phyloP scores from a whole-genome alignment of 2,113 vertebrate species.

The Malurus alboscapulatus region DNA sequence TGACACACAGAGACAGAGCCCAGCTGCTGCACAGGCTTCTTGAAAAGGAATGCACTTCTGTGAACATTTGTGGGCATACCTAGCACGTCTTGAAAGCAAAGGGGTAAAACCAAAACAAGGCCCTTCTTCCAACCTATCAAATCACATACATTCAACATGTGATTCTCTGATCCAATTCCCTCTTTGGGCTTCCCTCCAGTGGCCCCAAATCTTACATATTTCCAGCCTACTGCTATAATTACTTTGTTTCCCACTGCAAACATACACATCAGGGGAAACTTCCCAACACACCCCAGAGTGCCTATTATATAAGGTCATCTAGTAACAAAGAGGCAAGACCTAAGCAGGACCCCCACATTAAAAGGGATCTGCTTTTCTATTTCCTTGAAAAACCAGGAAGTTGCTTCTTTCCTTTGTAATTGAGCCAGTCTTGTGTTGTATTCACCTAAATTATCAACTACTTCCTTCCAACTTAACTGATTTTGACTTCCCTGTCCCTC shows the following conservation, averaged over 20 bases:
- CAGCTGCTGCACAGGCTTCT: conserved; percentile 11
- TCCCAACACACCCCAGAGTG: accelerated
- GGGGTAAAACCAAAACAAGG: background rate
- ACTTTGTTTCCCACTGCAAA: background rate
- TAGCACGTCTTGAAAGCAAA: background rate
- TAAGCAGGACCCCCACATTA: background rate
- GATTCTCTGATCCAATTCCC: background rate
- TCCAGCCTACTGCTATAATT: background rate
- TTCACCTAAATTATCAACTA: background rate
- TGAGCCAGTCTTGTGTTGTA: background rate
- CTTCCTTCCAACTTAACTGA: background rate
- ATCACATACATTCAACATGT: background rate
- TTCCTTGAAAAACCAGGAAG: background rate
- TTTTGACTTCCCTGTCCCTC: background rate
- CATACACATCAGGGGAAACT: accelerated
- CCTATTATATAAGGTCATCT: background rate
- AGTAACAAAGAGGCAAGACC: background rate
- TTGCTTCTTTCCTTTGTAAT: background rate
- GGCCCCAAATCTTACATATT: background rate
- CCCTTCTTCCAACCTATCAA: background rate
- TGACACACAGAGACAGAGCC: background rate
- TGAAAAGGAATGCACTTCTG: accelerated
- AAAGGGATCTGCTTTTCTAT: background rate
- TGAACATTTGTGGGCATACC: accelerated
- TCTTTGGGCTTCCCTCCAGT: background rate